Conservation (phyloP, 1,140 invertebrate species). For the Coenobita brevimanus region DNA sequence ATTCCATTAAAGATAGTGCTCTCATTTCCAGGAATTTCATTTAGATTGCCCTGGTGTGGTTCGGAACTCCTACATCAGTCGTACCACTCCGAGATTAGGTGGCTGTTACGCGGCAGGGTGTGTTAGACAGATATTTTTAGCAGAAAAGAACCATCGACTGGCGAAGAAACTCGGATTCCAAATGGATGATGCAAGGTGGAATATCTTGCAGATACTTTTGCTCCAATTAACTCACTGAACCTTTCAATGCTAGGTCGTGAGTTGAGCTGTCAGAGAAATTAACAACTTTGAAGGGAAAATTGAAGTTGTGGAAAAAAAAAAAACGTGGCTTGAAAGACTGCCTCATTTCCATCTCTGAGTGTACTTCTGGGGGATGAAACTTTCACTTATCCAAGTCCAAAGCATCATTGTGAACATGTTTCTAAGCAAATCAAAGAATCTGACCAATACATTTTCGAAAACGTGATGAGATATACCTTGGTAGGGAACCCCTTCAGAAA, state of each 20-base stretch:
- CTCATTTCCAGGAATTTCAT: conserved; percentile 15
- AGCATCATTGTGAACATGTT: conserved; percentile 35
- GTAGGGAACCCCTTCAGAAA: conserved; percentile 38
- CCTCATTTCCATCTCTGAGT: conserved; percentile 22
- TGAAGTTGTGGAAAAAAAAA: conserved; percentile 37
- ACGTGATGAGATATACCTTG: conserved; percentile 14
- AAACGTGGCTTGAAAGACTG: not conserved
- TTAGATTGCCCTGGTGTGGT: not conserved
- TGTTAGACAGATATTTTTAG: conserved; percentile 22
- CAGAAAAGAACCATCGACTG: conserved; percentile 27
- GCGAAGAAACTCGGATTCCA: no score
- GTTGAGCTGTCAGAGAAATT: conserved; percentile 30
- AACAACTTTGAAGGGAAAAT: conserved; percentile 26
- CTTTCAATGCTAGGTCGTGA: conserved; percentile 21
- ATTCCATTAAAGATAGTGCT: conserved; percentile 36
- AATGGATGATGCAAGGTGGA: no score
- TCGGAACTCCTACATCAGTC: not conserved
- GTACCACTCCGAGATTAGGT: conserved; percentile 43
- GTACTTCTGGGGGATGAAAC: conserved; percentile 26
- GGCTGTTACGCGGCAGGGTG: conserved; percentile 36
- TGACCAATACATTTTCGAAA: conserved; percentile 42
- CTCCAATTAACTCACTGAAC: not conserved
- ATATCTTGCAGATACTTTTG: not conserved
- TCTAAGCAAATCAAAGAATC: conserved; percentile 39
- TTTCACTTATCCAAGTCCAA: conserved; percentile 25